Percentiles rank a stretch among this genome's conserved stretches.
Evolutionary conservation across 2,113 vertebrate genomes (phyloP).

Genomic region (Enhydra lutris): DNA sequence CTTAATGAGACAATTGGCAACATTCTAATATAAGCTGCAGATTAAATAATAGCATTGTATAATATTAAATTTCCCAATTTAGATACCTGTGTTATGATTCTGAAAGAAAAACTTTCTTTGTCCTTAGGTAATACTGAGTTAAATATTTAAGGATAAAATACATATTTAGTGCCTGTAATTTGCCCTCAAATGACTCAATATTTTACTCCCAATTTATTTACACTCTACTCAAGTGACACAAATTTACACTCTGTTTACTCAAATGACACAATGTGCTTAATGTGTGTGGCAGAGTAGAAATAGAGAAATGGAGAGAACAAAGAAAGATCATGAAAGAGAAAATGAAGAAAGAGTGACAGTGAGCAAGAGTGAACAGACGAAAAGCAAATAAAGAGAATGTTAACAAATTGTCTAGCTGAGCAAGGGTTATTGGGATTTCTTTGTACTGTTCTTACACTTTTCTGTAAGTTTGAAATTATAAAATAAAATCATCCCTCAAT

Average conservation of each 20-base stretch:
- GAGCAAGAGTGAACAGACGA: neutral
- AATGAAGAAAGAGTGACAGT: neutral
- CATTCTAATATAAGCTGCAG: neutral
- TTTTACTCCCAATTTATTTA: neutral
- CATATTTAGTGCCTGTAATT: neutral
- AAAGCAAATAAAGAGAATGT: neutral
- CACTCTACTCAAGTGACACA: neutral
- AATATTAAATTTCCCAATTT: neutral
- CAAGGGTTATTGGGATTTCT: neutral
- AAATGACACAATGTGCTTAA: neutral
- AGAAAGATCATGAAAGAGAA: neutral
- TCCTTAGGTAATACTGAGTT: neutral
- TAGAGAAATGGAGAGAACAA: neutral
- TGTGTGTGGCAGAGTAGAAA: neutral
- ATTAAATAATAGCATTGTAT: neutral
- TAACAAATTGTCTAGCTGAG: neutral
- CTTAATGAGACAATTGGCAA: neutral
- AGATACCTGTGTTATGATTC: neutral
- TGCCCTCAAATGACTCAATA: neutral
- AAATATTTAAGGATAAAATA: neutral
- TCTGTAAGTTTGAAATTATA: neutral
- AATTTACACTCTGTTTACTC: neutral
- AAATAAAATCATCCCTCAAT: neutral
- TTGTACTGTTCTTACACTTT: neutral
- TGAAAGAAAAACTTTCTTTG: neutral